These are phyloP conservation scores for Clarias fuscus DNA, from an alignment of 2,797 vertebrate genomes.

Conservation along the genomic window DNA sequence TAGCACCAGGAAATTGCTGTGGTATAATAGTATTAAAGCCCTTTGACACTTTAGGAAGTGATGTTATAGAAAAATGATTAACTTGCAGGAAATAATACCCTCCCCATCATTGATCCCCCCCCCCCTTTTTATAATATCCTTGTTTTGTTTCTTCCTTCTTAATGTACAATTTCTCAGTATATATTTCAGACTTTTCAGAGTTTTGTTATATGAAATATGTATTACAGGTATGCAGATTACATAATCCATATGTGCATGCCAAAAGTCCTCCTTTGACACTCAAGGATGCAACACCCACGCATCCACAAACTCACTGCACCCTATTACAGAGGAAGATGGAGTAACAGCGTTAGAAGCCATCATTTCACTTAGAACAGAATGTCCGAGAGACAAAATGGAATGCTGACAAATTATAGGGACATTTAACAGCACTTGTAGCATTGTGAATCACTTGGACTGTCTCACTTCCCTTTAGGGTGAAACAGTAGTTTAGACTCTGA, in stretches of 20 bases:
- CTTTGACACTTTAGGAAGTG: neutral
- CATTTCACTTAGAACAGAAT: constrained; percentile 9
- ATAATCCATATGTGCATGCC: neutral
- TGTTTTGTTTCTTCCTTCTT: neutral
- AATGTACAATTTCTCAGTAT: neutral
- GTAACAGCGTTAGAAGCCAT: neutral
- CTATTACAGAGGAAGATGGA: constrained; percentile 6
- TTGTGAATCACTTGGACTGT: neutral
- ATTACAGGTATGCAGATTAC: constrained; percentile 12
- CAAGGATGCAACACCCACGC: neutral
- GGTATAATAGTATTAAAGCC: neutral
- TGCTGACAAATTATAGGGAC: constrained; percentile 17
- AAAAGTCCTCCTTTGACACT: neutral
- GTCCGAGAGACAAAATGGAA: constrained; percentile 16
- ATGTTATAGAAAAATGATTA: neutral
- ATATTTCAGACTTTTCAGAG: neutral
- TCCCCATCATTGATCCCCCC: neutral
- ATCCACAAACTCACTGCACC: neutral
- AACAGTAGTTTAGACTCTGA: neutral
- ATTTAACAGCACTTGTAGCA: constrained; percentile 27
- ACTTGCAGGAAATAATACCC: neutral
- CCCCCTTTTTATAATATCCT: neutral
- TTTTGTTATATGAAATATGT: neutral
- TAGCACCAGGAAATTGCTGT: neutral
- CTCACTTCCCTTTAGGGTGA: constrained; percentile 16